Conservation (phyloP, 1,140 invertebrate genomes). For the Drosophila lowei region DNA sequence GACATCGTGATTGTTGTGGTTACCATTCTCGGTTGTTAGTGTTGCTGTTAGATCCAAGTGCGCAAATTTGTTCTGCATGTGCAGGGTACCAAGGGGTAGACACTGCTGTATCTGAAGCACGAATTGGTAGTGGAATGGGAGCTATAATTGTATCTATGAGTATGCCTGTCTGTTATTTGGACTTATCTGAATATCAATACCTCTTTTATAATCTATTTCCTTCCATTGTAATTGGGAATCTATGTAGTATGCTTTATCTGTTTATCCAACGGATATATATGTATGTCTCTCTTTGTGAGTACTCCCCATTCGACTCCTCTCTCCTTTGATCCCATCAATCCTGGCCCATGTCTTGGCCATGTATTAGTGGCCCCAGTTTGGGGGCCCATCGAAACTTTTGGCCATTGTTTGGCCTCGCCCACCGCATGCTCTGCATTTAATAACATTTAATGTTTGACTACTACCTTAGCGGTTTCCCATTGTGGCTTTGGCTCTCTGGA, state of each 20-base stretch:
- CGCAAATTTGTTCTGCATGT: constrained; percentile 3
- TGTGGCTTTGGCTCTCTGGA: constrained; percentile 14
- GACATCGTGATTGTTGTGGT: constrained; percentile 25
- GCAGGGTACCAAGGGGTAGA: not conserved
- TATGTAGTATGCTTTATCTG: not conserved
- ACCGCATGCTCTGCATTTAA: constrained; percentile 70
- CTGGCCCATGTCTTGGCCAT: not conserved
- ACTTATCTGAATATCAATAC: too few species aligned
- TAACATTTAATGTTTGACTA: constrained; percentile 69
- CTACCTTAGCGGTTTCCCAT: constrained; percentile 52
- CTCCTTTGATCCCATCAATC: not conserved
- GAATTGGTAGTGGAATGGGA: too few species aligned
- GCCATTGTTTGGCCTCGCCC: constrained; percentile 47
- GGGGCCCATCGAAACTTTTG: constrained; percentile 53
- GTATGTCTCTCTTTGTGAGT: too few species aligned
- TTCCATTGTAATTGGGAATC: too few species aligned
- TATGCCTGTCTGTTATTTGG: too few species aligned
- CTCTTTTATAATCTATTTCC: too few species aligned
- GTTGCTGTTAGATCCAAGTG: constrained; percentile 2
- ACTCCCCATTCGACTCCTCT: not conserved
- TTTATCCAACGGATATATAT: not conserved
- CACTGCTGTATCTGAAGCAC: not conserved
- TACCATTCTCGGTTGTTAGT: constrained; percentile 2
- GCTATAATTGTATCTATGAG: too few species aligned
- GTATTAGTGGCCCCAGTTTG: constrained; percentile 31